Conservation (phyloP, 2,113 vertebrate species). For the Pangasianodon gigas region DNA sequence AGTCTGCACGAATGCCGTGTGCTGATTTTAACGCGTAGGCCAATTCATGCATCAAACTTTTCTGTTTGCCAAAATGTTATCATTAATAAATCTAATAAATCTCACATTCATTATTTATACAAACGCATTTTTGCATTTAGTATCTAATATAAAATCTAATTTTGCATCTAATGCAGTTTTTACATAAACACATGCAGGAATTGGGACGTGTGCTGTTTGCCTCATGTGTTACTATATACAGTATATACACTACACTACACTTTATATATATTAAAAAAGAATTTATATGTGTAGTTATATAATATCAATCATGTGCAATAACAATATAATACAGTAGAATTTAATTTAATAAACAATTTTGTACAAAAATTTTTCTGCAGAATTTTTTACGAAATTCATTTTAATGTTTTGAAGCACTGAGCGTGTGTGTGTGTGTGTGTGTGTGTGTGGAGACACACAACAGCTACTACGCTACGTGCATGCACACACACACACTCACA, state of each 20-base stretch:
- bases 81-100: neutral
- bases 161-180: neutral
- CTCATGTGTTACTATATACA: neutral
- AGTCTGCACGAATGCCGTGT: neutral
- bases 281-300: neutral
- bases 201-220: neutral
- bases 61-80: neutral
- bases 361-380: neutral
- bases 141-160: neutral
- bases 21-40: neutral
- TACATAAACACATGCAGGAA: neutral
- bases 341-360: neutral
- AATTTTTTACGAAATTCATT: neutral
- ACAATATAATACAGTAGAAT: neutral
- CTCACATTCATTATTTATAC: neutral
- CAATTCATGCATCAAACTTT: neutral
- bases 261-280: neutral
- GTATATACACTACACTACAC: neutral
- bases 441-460: neutral
- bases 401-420: neutral
- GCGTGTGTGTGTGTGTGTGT: neutral
- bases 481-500: neutral
- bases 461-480: neutral
- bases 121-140: neutral
- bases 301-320: neutral